Base-by-base conservation (phyloP, 2,113 vertebrate genomes). In the Ptyas mucosa region DNA sequence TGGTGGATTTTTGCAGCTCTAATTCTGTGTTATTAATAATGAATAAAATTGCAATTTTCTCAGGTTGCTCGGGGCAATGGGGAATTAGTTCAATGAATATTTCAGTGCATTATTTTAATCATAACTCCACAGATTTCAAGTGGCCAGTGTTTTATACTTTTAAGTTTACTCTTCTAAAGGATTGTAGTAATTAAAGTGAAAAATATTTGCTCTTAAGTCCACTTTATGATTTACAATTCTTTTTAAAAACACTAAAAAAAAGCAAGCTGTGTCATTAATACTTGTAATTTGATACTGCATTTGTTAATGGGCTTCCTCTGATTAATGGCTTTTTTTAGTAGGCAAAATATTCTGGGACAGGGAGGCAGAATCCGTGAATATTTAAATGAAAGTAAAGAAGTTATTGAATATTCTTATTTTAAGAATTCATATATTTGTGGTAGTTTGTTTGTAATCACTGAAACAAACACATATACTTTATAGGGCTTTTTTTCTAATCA, bases 41-140 rank as follows among this genome's bases (percentile, higher is more conserved):
- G 98, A 99, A 99, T 99, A 99, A 99, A 99, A 99, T 98, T 97
- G 98, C 98, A 98, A 98, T 99, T 99, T 99, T 99, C 98, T 98
- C 97, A 98, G 98, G 97, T 98, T 98, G 98, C 98, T 98, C 94
- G 98, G 97, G 98, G 99, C 98, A 98, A 93, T 97, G 95, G 98
- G 98, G 98, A 99, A 99, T 99, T 98, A 99, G 98, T 99, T 98
- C 98, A 98, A 99, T 99, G 99, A 99, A 99, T 99, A 99, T 99
- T 99, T 99, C 98, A 99, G 97, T 98, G 98, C 98, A 98, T 99
- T 99, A 99, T 99, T 99, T 99, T 99, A 99, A 99, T 99, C 99
- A 99, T 98, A 98, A 97, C 98, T 98, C 96, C 96, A 98, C 98
- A 98, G 97, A 98, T 98, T 98, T 97, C 97, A 98, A 97, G 96